Evolutionary conservation across 2,113 vertebrate genomes (phyloP), one percentile per base, ranked within the genome.

Genomic region (Erythrocercus mccallii): DNA sequence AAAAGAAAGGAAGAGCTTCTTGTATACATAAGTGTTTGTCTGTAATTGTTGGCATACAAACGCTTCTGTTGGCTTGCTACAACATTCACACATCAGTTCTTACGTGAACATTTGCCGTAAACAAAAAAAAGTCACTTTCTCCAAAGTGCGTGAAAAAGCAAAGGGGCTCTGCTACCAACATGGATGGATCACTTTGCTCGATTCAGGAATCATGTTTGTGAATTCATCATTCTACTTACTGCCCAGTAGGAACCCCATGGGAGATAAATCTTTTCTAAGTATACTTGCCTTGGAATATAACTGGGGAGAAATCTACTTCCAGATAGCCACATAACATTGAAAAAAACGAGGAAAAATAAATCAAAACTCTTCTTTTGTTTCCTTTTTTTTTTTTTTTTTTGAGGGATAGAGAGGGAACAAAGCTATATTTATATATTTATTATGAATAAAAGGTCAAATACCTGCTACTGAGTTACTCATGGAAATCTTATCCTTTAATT

Each of bases 401-500:
- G 9, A 16, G 3, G 7, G 17, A 18, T 10, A 40, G 12, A 20
- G 5, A 50, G 17, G 14, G 1, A 69, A 35, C 6, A 51, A 37
- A 88, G 17, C 2, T 1, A 31, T 79, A n/a, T 85, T 76, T 48
- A 40, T 51, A 53, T 83, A 57, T 80, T 70, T 85, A 33, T 80
- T 77, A 78, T 77, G 33, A 90, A 88, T 69, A 61, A 48, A 81
- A 81, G 11, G 40, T 57, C 51, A 85, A 80, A 83, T 69, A 65
- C 12, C 23, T 68, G 20, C 37, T 60, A 27, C 48, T 42, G 56
- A 91, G 40, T 90, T 78, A 50, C 69, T 80, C 58, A 54, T 37
- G 45, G 40, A 85, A 89, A n/a, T 72, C 12, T 71, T 80, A 69
- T 69, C 35, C 45, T 8, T 85, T 82, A 92, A 76, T 95, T 92